A percentile compares a stretch with the other conserved stretches of the same genome.
phyloP scores from a whole-genome alignment of 2,888 invertebrate species.

The Oscheius sp. region DNA sequence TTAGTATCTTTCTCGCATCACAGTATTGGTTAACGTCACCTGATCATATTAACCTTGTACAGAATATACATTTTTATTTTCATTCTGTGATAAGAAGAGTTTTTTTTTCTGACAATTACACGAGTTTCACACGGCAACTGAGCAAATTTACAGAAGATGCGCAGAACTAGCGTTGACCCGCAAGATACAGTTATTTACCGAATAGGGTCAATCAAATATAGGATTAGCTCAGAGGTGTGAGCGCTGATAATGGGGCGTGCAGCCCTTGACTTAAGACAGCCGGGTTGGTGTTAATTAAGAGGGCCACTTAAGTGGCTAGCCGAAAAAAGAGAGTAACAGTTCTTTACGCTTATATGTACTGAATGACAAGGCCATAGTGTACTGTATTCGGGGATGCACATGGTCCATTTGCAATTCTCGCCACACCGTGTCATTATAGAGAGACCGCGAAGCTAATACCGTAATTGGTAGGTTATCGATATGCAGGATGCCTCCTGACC shows the following conservation, averaged over 20 bases:
- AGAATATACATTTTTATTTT: too few relatives aligned
- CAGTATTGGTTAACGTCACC: too few relatives aligned
- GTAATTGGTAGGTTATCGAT: conserved; percentile 27
- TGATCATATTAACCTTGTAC: too few relatives aligned
- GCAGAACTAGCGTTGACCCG: conserved; percentile 23
- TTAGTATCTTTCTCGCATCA: too few relatives aligned
- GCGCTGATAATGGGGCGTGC: conserved; percentile 26
- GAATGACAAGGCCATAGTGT: conserved; percentile 4
- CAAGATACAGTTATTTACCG: conserved; percentile 27
- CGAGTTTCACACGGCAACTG: conserved; percentile 4
- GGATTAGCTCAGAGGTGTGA: conserved; percentile 31
- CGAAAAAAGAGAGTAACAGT: not conserved
- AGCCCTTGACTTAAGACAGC: conserved; percentile 21
- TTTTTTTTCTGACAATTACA: too few relatives aligned
- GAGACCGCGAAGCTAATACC: conserved; percentile 28
- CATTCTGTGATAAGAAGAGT: too few relatives aligned
- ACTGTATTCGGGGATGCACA: conserved; percentile 2
- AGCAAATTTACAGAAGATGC: conserved; percentile 21
- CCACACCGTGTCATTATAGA: conserved; percentile 28
- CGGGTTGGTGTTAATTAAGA: conserved; percentile 21
- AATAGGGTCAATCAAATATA: conserved; percentile 26
- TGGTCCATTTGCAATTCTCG: conserved; percentile 24
- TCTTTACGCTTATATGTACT: not conserved
- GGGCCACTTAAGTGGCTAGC: conserved; percentile 9
- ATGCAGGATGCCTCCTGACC: conserved; percentile 22